Base-by-base conservation (phyloP, 2,888 invertebrate genomes). In the Meghimatium bilineatum region DNA sequence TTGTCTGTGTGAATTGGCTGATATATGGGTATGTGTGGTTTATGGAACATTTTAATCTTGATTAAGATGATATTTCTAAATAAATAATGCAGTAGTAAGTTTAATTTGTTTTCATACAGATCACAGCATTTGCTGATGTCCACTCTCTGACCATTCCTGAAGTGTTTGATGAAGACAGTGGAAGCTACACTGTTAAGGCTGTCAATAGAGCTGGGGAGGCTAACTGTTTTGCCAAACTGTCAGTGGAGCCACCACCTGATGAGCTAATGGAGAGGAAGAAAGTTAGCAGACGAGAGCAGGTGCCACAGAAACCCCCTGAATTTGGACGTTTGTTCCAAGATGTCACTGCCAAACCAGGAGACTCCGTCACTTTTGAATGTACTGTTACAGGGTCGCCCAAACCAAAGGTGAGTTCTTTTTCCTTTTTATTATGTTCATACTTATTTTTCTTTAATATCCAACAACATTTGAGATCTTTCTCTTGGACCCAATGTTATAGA, bases 191-290 rank as follows among this genome's bases (percentile, higher is more conserved):
- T 89, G 96, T 97, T 85, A 96, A 98, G 80, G 97, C 98, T 82
- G 97, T 98, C 94, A 99, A 99, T 93, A 96, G 97, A 87, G 99
- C 97, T 82, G 99, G 99, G 63, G 96, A 97, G 90, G 98, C 98
- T 32, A 99, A 99, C 94, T 98, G 99, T 93, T 98, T 98, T 91
- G 99, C 99, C 67, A 98, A 98, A 93, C 95, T 99, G 87, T 96
- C 98, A 1, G 99, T 99, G 5, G 97, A 97, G 94, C 44, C 44
- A 44, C 44, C 44, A 8, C 44, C 44, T 44, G 85, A 87, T 17
- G 87, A 88, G 36, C 80, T 86, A 56, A 89, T 88, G 83, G 88
- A 88, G 84, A 85, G 86, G 34, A 86, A 89, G 32, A 88, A 84
- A 20, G 85, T 85, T 20, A 77, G 76, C 52, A 85, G 82, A 74